phyloP scores from a whole-genome alignment of 2,113 vertebrate genomes.

The Murina feae region DNA sequence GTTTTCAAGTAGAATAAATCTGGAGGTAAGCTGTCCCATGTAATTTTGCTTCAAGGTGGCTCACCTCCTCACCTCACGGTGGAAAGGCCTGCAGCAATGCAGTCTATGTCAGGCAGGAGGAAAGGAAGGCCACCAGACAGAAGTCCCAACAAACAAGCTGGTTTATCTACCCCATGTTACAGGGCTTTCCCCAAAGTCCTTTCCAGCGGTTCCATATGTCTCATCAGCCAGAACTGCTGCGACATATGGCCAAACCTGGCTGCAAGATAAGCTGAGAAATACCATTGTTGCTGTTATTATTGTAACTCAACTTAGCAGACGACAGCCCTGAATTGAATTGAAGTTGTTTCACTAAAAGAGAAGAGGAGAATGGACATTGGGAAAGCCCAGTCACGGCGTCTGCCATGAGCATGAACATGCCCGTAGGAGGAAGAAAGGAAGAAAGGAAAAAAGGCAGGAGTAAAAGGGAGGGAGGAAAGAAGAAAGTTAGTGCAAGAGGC shows the following conservation, averaged over 20 bases:
- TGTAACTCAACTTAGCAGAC: background rate
- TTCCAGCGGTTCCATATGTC: background rate
- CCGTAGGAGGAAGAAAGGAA: background rate
- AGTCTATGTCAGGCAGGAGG: background rate
- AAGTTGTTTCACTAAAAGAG: background rate
- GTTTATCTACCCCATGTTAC: background rate
- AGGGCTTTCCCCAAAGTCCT: background rate
- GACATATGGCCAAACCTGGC: background rate
- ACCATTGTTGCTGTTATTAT: background rate
- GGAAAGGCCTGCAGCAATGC: background rate
- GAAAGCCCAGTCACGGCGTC: background rate
- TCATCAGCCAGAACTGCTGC: background rate
- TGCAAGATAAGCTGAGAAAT: background rate
- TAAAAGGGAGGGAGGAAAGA: background rate
- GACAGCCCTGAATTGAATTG: background rate
- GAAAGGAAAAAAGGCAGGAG: background rate
- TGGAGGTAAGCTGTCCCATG: background rate
- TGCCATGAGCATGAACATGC: background rate
- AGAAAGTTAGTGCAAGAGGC: background rate
- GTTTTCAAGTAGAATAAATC: background rate
- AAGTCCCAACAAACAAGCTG: background rate
- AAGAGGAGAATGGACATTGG: background rate
- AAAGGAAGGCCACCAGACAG: background rate
- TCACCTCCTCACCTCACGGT: background rate
- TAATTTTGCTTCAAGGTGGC: background rate